phyloP scores from a whole-genome alignment of 2,888 invertebrate genomes.

The Platycnemis pennipes region DNA sequence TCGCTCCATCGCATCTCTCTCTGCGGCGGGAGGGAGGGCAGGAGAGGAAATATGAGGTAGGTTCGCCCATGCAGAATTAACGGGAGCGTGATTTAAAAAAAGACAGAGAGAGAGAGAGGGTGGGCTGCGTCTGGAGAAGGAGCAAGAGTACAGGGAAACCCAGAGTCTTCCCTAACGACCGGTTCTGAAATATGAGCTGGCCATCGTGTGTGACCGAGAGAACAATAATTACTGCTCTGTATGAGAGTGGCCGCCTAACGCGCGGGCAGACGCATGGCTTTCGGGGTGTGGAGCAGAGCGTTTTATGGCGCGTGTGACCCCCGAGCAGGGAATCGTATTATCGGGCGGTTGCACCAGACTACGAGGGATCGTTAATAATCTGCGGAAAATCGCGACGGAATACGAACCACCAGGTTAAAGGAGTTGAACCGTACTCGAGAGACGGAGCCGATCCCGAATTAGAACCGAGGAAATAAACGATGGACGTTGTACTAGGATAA shows the following conservation, averaged over 20 bases:
- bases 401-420: background rate
- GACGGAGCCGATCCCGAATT: background rate
- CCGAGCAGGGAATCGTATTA: background rate
- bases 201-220: background rate
- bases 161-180: background rate
- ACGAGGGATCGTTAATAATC: background rate
- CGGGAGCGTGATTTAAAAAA: conserved; percentile 30
- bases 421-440: background rate
- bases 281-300: background rate
- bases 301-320: background rate
- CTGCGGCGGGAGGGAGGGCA: background rate
- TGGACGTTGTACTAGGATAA: background rate
- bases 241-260: background rate
- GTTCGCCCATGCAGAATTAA: conserved; percentile 39
- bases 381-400: background rate
- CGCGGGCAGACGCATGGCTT: background rate
- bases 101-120: background rate
- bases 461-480: background rate
- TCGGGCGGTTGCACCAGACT: background rate
- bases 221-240: conserved; percentile 1
- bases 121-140: background rate
- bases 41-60: conserved; percentile 10
- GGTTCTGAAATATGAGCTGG: conserved; percentile 7
- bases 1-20: background rate
- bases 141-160: background rate